Evolutionary conservation across 2,888 invertebrate genomes (phyloP).

Genomic region (Lepeophtheirus nordmannii): DNA sequence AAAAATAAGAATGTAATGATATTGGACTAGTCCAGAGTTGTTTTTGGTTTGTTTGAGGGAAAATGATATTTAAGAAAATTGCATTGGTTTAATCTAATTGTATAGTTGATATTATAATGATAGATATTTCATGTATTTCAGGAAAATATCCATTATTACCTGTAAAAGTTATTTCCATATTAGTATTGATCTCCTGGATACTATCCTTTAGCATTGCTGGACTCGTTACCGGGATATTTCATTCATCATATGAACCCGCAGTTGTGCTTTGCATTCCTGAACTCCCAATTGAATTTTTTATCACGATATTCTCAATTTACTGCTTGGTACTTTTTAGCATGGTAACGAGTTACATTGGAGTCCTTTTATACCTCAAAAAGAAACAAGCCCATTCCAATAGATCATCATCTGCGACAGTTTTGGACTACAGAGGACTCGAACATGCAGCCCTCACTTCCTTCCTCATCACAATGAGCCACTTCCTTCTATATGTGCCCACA

Average conservation of each 20-base stretch:
- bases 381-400: slow-evolving; percentile 22
- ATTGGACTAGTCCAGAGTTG: no score
- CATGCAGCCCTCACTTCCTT: slow-evolving; percentile 29
- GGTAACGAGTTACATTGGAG: slow-evolving; percentile 30
- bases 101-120: no score
- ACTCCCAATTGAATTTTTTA: slow-evolving; percentile 30
- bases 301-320: slow-evolving; percentile 30
- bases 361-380: slow-evolving; percentile 26
- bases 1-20: no score
- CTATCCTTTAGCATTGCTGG: slow-evolving; percentile 24
- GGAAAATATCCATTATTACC: slow-evolving; percentile 26
- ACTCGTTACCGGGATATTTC: slow-evolving; percentile 23
- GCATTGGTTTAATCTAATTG: no score
- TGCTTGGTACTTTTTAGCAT: slow-evolving; percentile 26
- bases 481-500: slow-evolving; percentile 30
- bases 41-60: no score
- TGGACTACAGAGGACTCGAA: slow-evolving; percentile 27
- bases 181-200: slow-evolving; percentile 25
- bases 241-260: slow-evolving; percentile 29
- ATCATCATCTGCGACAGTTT: slow-evolving; percentile 9
- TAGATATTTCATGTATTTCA: not conserved
- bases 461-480: slow-evolving; percentile 30
- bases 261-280: slow-evolving; percentile 31
- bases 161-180: slow-evolving; percentile 9
- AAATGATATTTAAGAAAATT: no score